Conservation (phyloP, 2,797 vertebrate species). For the Acanthiza pusilla region DNA sequence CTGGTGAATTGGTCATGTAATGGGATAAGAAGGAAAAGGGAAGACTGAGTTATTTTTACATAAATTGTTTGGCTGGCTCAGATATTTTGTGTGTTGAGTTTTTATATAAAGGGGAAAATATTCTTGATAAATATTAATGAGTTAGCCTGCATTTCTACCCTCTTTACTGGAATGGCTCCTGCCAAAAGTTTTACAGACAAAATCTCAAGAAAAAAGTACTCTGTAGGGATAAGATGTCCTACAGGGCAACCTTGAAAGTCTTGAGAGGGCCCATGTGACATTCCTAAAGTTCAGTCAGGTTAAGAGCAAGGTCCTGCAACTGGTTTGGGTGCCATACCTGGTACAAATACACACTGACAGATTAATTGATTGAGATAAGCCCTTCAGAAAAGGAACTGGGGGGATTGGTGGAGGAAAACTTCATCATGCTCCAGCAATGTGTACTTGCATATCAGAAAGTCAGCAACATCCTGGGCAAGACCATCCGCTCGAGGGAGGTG, state of each 20-base stretch:
- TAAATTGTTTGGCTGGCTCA: neutral
- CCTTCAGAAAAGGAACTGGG: neutral
- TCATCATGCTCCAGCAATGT: neutral
- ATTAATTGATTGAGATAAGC: neutral
- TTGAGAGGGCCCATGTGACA: neutral
- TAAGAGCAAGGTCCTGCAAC: neutral
- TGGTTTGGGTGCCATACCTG: neutral
- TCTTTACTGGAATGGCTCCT: neutral
- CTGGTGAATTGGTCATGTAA: neutral
- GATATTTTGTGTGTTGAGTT: neutral
- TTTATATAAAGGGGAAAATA: neutral
- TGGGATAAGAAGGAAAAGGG: neutral
- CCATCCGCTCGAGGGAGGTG: neutral
- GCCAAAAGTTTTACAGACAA: neutral
- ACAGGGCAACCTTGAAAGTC: neutral
- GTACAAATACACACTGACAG: neutral
- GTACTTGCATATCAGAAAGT: neutral
- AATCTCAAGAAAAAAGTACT: neutral
- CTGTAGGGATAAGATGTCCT: neutral
- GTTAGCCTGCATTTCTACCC: neutral
- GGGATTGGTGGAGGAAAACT: neutral
- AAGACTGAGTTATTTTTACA: neutral
- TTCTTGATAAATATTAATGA: neutral
- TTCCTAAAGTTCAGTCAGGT: neutral
- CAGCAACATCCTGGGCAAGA: neutral